Evolutionary conservation across 2,888 invertebrate genomes (phyloP).

Genomic region (Scelioninae gen. 1): DNA sequence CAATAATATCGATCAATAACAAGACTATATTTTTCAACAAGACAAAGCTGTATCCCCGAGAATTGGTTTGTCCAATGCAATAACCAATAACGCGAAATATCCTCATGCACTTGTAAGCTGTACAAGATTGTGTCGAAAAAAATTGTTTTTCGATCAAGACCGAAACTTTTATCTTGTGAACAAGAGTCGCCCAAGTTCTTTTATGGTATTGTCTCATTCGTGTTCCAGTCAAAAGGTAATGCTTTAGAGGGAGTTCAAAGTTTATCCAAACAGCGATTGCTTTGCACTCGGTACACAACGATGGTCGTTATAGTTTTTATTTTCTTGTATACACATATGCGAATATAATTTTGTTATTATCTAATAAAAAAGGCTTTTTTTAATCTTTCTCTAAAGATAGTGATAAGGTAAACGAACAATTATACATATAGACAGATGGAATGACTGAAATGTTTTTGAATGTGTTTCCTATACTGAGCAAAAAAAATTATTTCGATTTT

Average conservation of each 20-base stretch:
- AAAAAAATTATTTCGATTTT: too few species aligned
- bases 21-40: slow-evolving; percentile 48
- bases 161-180: slow-evolving; percentile 67
- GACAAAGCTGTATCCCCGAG: slow-evolving; percentile 58
- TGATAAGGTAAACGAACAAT: too few species aligned
- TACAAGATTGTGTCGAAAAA: slow-evolving; percentile 62
- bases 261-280: slow-evolving; percentile 78
- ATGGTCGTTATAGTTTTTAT: slow-evolving; percentile 46
- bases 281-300: slow-evolving; percentile 64
- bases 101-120: slow-evolving; percentile 57
- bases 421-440: too few species aligned
- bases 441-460: too few species aligned
- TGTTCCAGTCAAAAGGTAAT: slow-evolving; percentile 80
- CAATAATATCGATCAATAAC: slow-evolving; percentile 52
- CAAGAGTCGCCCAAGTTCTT: slow-evolving; percentile 72
- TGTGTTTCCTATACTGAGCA: too few species aligned
- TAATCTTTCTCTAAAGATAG: too few species aligned
- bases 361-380: neutral
- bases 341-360: slow-evolving; percentile 17
- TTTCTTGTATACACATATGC: slow-evolving; percentile 14
- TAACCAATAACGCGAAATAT: slow-evolving; percentile 78
- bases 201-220: slow-evolving; percentile 79
- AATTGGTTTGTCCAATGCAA: slow-evolving; percentile 76
- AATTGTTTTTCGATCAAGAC: slow-evolving; percentile 67
- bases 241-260: slow-evolving; percentile 76